Conservation (phyloP, 2,113 vertebrate genomes). For the Lophotis ruficrista region DNA sequence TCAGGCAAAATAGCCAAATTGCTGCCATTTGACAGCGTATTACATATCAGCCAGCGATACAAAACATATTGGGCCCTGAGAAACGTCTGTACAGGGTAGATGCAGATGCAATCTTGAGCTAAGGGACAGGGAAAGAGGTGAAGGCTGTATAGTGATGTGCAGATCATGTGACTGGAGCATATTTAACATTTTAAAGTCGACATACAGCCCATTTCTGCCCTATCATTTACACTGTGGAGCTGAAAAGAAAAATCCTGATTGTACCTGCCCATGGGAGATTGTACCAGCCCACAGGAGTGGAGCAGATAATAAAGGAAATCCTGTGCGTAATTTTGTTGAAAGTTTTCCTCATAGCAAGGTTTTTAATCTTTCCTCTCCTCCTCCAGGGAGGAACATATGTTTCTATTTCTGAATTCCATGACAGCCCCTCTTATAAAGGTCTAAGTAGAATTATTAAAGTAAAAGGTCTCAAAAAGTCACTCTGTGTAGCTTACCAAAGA, state of each 20-base stretch:
- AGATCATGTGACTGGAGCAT: not conserved
- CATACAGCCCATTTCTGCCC: not conserved
- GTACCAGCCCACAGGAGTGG: not conserved
- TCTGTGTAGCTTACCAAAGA: not conserved
- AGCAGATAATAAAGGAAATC: not conserved
- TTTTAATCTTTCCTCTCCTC: constrained; percentile 17
- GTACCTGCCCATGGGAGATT: not conserved
- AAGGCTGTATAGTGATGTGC: rapidly evolving
- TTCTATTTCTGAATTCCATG: constrained; percentile 17
- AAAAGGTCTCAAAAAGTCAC: constrained; percentile 12
- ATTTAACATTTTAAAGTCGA: not conserved
- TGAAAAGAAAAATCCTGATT: not conserved
- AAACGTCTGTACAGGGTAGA: not conserved
- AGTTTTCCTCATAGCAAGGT: not conserved
- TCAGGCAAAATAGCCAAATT: constrained; percentile 20
- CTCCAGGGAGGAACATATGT: not conserved
- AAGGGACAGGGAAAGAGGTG: not conserved
- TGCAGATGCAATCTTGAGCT: not conserved
- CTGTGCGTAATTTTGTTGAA: not conserved
- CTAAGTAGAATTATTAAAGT: constrained; percentile 11
- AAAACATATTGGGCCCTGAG: not conserved
- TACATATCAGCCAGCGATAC: not conserved
- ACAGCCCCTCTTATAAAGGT: not conserved
- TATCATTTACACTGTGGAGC: not conserved
- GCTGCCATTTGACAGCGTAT: not conserved